Conservation (phyloP, 1,140 invertebrate genomes). For the Formica exsecta region DNA sequence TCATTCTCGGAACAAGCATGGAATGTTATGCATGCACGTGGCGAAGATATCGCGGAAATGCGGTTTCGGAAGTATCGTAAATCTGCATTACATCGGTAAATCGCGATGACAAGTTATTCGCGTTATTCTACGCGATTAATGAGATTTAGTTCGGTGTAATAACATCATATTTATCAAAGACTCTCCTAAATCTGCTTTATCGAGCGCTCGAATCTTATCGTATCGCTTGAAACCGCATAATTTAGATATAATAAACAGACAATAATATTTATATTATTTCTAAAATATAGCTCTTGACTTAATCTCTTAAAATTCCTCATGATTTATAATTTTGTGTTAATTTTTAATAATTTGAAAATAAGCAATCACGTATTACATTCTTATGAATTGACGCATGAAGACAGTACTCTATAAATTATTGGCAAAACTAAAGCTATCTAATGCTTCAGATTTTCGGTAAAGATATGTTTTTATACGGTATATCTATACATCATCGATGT, state of each 20-base stretch:
- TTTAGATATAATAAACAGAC: not conserved
- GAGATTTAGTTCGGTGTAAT: slow-evolving; percentile 57
- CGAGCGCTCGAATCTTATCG: too few relatives aligned
- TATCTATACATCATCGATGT: not conserved
- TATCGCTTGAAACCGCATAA: not conserved
- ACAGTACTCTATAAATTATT: slow-evolving; percentile 19
- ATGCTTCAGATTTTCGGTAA: not conserved
- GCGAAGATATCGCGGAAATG: not conserved
- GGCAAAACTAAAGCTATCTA: not conserved
- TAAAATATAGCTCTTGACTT: slow-evolving; percentile 7
- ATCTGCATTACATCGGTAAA: slow-evolving; percentile 27
- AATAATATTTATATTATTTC: not conserved
- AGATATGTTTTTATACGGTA: not conserved
- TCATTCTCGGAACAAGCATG: not conserved
- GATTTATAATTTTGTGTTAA: not conserved
- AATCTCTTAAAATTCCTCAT: not conserved
- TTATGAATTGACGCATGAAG: not conserved
- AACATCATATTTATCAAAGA: slow-evolving; percentile 6
- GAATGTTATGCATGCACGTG: not conserved
- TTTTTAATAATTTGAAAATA: slow-evolving; percentile 4
- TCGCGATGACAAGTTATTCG: slow-evolving; percentile 33
- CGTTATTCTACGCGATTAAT: slow-evolving; percentile 36
- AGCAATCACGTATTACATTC: not conserved
- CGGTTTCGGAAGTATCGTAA: slow-evolving; percentile 28
- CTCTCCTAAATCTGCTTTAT: not conserved